Conservation (phyloP, 2,113 vertebrate genomes). For the Pseudolaguvia tuberculata region DNA sequence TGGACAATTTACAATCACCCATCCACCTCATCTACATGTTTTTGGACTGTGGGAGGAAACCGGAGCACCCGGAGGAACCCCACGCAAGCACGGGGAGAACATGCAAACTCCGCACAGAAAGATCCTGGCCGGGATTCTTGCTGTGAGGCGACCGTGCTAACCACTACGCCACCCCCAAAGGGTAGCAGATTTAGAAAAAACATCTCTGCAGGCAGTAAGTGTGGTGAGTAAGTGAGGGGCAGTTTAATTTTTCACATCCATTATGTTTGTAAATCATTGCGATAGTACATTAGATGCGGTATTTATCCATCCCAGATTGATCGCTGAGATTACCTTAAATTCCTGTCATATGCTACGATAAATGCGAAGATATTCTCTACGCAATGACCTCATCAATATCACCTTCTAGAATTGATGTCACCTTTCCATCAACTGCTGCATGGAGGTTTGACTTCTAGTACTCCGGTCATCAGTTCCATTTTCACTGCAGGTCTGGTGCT, state of each 20-base stretch:
- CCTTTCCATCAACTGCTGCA: neutral
- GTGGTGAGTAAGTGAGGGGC: neutral
- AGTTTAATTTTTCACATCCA: conserved; percentile 9
- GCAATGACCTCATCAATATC: conserved; percentile 6
- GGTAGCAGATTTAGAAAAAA: conserved; percentile 34
- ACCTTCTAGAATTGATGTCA: no score
- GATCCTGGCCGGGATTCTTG: no score
- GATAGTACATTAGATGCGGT: conserved; percentile 23
- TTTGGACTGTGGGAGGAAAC: no score
- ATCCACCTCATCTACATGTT: no score
- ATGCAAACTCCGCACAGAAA: no score
- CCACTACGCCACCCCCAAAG: no score
- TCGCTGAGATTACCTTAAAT: conserved; percentile 25
- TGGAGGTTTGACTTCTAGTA: conserved; percentile 22
- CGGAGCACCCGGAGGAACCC: no score
- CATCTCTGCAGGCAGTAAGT: conserved; percentile 16
- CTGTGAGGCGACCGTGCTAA: no score
- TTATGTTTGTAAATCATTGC: conserved; percentile 30
- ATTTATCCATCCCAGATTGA: conserved; percentile 18
- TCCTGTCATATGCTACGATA: neutral
- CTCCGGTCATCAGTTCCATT: conserved; percentile 32
- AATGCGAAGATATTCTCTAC: neutral
- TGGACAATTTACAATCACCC: no score
- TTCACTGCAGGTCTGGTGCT: conserved; percentile 25
- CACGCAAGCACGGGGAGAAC: no score